Percentiles rank a stretch among this genome's conserved stretches.
Conservation (phyloP, 2,888 invertebrate genomes). For the Cheilosia impressa region DNA sequence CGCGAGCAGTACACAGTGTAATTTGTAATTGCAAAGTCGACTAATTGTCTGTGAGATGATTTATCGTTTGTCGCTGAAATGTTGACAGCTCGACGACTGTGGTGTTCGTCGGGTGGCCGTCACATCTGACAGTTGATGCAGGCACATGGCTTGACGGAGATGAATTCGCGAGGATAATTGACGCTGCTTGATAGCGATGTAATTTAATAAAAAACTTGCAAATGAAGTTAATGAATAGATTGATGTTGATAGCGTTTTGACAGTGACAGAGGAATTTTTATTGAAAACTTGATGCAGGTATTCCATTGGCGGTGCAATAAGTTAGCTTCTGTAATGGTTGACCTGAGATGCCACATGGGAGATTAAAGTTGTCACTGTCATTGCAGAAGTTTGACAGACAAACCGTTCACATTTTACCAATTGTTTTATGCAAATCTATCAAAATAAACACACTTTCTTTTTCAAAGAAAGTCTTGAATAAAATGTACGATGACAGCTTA, state of each 20-base stretch:
- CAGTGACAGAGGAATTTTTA: not conserved
- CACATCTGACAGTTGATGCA: constrained; percentile 54
- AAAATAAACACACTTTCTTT: no score
- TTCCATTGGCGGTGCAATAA: not conserved
- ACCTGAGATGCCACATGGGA: no score
- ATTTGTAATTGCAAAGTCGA: constrained; percentile 38
- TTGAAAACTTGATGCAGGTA: not conserved
- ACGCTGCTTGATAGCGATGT: constrained; percentile 34
- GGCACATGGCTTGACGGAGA: not conserved
- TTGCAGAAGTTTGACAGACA: no score
- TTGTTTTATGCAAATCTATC: no score
- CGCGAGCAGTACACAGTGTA: not conserved
- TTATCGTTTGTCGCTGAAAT: constrained; percentile 51
- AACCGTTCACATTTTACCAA: no score
- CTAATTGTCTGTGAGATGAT: constrained; percentile 59
- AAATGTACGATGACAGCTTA: no score
- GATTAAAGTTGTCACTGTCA: no score
- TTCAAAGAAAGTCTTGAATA: no score
- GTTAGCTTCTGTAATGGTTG: not conserved
- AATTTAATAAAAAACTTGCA: constrained; percentile 47
- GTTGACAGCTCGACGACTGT: constrained; percentile 29
- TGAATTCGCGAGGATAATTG: constrained; percentile 45
- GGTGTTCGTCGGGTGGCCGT: constrained; percentile 52
- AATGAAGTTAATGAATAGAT: constrained; percentile 48
- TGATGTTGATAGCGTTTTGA: constrained; percentile 12